Conservation (phyloP, 2,888 invertebrate species). For the Tenodera sinensis region DNA sequence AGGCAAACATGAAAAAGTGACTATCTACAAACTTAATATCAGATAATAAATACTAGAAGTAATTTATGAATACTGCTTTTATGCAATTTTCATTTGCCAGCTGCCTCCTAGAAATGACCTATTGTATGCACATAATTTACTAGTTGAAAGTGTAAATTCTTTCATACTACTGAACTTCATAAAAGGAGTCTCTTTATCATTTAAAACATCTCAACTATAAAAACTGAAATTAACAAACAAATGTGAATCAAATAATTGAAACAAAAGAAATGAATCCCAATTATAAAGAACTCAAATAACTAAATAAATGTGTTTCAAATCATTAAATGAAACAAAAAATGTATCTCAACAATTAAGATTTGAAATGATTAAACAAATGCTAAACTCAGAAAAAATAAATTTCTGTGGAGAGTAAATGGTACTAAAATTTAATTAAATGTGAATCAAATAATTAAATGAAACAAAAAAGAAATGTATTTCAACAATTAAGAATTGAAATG, state of each 20-base stretch:
- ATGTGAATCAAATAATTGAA: too few species aligned
- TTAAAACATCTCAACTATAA: background rate
- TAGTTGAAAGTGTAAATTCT: conserved; percentile 2
- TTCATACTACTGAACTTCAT: background rate
- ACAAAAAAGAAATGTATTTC: background rate
- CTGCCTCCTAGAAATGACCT: conserved; percentile 29
- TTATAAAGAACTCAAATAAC: too few species aligned
- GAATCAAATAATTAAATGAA: too few species aligned
- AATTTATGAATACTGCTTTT: conserved; percentile 29
- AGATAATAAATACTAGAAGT: conserved; percentile 30
- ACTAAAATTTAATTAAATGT: too few species aligned
- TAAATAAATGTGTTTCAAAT: too few species aligned
- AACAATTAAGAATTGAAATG: background rate
- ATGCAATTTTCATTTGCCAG: conserved; percentile 29
- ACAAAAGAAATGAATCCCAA: too few species aligned
- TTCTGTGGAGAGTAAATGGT: too few species aligned
- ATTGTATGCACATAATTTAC: conserved; percentile 21
- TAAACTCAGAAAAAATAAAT: too few species aligned
- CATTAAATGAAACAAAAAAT: too few species aligned
- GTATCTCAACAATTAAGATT: too few species aligned
- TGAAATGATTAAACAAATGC: too few species aligned
- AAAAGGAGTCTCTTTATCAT: background rate
- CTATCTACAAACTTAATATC: conserved; percentile 14
- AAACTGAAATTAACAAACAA: too few species aligned
- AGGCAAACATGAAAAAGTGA: background rate